phyloP scores from a whole-genome alignment of 2,113 vertebrate species.

The Sander vitreus region DNA sequence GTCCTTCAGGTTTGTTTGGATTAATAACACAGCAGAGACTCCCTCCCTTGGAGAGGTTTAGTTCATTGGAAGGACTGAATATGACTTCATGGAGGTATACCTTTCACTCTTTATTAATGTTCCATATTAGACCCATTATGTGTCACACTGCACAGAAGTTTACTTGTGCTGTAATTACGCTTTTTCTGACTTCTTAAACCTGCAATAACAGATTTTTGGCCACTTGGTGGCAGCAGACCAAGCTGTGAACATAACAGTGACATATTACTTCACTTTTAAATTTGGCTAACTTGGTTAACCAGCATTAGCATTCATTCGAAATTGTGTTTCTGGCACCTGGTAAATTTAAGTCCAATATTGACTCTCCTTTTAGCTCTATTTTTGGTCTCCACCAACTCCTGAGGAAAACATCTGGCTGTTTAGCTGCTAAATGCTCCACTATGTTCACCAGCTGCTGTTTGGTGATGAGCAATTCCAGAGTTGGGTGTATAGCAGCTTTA shows the following conservation, averaged over 20 bases:
- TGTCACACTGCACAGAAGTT: slow-evolving; percentile 30
- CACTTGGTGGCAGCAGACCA: neutral
- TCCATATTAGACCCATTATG: slow-evolving; percentile 18
- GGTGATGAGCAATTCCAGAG: neutral
- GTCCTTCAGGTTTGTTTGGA: slow-evolving; percentile 70
- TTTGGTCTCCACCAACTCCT: neutral
- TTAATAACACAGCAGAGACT: slow-evolving; percentile 63
- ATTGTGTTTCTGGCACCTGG: neutral
- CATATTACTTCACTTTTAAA: neutral
- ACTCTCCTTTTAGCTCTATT: neutral
- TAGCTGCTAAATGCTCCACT: neutral
- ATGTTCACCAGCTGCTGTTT: neutral
- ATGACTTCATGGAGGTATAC: slow-evolving; percentile 55
- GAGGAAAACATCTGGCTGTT: neutral
- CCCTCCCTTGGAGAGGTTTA: slow-evolving; percentile 41
- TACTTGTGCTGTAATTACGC: slow-evolving; percentile 24
- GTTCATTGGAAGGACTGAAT: slow-evolving; percentile 53
- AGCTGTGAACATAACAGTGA: neutral
- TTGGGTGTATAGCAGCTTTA: neutral
- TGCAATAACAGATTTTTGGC: neutral
- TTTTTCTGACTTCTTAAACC: neutral
- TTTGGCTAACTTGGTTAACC: neutral
- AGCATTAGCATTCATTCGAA: too few species aligned
- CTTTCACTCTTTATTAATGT: slow-evolving; percentile 45
- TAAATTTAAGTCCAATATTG: neutral